phyloP scores from a whole-genome alignment of 1,140 invertebrate genomes.

The Helicorthomorpha holstii region DNA sequence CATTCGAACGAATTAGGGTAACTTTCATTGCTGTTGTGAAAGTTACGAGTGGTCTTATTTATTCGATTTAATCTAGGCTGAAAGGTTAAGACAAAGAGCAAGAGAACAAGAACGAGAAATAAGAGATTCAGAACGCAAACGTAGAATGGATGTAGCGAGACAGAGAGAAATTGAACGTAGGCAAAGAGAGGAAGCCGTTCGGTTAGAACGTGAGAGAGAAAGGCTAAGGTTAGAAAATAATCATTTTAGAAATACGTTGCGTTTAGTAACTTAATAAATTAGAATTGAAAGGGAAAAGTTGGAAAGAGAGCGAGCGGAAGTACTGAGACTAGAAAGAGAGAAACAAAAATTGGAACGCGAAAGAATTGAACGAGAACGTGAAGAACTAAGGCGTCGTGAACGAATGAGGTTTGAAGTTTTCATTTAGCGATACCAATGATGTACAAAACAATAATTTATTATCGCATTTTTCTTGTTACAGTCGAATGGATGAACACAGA shows the following conservation, averaged over 20 bases:
- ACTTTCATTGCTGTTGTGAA: neutral
- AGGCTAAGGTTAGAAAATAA: slow-evolving; percentile 16
- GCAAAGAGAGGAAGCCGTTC: slow-evolving; percentile 57
- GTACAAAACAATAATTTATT: neutral
- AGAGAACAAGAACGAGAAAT: slow-evolving; percentile 54
- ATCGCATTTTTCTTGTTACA: neutral
- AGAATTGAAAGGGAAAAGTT: slow-evolving; percentile 53
- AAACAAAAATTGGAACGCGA: slow-evolving; percentile 61
- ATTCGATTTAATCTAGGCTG: slow-evolving; percentile 32
- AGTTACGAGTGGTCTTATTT: neutral
- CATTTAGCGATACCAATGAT: neutral
- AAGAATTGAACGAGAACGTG: slow-evolving; percentile 58
- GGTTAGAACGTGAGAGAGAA: slow-evolving; percentile 39
- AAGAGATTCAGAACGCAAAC: slow-evolving; percentile 51
- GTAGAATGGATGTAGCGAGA: slow-evolving; percentile 46
- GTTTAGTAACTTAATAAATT: neutral
- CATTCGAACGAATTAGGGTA: slow-evolving; percentile 25
- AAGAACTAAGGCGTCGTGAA: slow-evolving; percentile 49
- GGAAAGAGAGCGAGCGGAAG: slow-evolving; percentile 60
- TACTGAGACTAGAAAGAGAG: slow-evolving; percentile 59
- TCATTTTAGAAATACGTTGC: neutral
- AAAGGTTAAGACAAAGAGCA: slow-evolving; percentile 54
- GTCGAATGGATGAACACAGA: neutral
- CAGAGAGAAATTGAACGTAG: slow-evolving; percentile 57
- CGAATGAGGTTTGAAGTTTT: slow-evolving; percentile 13